phyloP scores from a whole-genome alignment of 2,797 vertebrate species.

The Avahi laniger region DNA sequence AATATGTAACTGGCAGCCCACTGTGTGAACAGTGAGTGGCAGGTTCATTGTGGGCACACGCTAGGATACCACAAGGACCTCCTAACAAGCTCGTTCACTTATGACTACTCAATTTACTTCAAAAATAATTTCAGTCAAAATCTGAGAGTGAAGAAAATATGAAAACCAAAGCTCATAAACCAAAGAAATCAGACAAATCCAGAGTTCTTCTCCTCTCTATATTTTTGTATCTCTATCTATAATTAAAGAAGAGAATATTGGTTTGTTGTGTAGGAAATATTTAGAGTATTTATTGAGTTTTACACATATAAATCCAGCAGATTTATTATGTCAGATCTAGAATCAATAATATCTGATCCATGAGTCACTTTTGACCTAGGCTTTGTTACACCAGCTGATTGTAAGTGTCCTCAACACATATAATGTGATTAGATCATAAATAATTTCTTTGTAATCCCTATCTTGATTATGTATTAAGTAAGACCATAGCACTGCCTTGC shows the following conservation, averaged over 20 bases:
- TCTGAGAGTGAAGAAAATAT: neutral
- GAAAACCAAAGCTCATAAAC: neutral
- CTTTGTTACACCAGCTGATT: neutral
- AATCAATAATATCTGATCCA: neutral
- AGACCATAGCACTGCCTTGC: neutral
- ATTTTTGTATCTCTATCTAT: neutral
- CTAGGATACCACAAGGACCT: neutral
- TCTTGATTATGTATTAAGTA: neutral
- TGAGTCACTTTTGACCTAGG: neutral
- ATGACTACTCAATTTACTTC: neutral
- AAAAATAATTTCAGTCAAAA: neutral
- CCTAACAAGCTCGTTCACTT: neutral
- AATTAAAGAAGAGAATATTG: neutral
- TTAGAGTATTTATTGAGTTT: neutral
- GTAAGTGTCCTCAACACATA: neutral
- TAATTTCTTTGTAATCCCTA: neutral
- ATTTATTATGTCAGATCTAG: neutral
- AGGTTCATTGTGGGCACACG: neutral
- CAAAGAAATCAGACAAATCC: neutral
- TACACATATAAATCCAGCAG: neutral
- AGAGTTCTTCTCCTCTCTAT: neutral
- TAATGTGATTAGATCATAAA: neutral
- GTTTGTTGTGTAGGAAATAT: neutral
- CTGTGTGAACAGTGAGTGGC: neutral
- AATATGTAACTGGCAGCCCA: neutral